These are phyloP conservation scores for Drosophila neotestacea DNA, from an alignment of 2,888 invertebrate species.

Conservation along the genomic window DNA sequence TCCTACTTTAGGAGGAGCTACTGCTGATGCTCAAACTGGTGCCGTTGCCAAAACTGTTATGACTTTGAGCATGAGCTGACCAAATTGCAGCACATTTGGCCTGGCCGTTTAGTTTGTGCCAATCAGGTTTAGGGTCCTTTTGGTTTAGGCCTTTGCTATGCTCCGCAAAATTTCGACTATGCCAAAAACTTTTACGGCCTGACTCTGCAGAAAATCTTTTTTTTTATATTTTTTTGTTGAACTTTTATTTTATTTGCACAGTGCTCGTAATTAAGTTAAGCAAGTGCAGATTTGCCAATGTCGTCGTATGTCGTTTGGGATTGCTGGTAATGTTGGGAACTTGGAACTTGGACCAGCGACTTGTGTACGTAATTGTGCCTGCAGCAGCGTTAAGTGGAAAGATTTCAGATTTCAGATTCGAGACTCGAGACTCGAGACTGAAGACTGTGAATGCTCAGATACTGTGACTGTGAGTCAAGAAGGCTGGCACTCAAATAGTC, in stretches of 20 bases:
- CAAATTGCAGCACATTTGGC: conserved; percentile 64
- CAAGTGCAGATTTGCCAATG: conserved; percentile 74
- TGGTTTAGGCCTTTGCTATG: conserved; percentile 16
- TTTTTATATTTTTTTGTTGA: conserved; percentile 16
- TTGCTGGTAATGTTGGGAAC: not conserved
- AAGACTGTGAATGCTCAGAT: conserved; percentile 8
- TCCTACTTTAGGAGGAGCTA: not conserved
- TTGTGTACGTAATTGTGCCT: conserved; percentile 31
- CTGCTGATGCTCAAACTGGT: conserved; percentile 9
- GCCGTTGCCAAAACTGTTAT: conserved; percentile 67
- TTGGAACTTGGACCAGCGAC: conserved; percentile 16
- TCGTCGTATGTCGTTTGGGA: conserved; percentile 38
- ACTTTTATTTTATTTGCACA: conserved; percentile 74
- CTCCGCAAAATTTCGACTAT: conserved; percentile 29
- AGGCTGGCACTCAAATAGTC: conserved; percentile 28
- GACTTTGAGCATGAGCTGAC: conserved; percentile 68
- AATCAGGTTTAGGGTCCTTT: conserved; percentile 49
- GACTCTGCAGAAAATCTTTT: conserved; percentile 47
- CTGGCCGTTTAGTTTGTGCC: conserved; percentile 39
- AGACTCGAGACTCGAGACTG: conserved; percentile 1
- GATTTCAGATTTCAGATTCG: not conserved
- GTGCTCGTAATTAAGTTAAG: conserved; percentile 73
- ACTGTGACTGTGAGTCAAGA: conserved; percentile 11
- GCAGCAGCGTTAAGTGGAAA: conserved; percentile 25
- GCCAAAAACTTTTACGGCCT: conserved; percentile 59